phyloP scores from a whole-genome alignment of 2,113 vertebrate species.

The Choloepus hoffmanni region DNA sequence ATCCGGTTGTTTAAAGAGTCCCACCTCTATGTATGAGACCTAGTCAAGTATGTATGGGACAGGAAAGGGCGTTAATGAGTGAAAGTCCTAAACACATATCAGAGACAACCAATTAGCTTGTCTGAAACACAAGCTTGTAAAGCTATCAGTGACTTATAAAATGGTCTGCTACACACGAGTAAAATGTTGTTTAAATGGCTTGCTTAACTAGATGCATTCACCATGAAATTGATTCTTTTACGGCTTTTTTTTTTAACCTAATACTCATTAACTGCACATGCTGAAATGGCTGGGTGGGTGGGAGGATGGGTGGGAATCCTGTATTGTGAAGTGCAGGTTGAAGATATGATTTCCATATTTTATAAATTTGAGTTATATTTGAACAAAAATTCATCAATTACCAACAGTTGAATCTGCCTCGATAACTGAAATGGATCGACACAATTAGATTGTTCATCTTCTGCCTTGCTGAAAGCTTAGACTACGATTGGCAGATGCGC shows the following conservation, averaged over 20 bases:
- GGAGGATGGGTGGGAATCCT: conserved; percentile 60
- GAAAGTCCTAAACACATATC: conserved; percentile 90
- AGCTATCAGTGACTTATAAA: conserved; percentile 95
- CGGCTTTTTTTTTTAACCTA: conserved; percentile 84
- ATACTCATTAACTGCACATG: conserved; percentile 81
- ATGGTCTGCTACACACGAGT: conserved; percentile 91
- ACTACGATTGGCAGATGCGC: not conserved
- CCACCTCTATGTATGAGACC: conserved; percentile 38
- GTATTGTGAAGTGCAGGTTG: conserved; percentile 64
- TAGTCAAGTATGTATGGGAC: conserved; percentile 75
- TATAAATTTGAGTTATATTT: conserved; percentile 74
- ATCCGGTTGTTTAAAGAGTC: conserved; percentile 50
- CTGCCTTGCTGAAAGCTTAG: conserved; percentile 36
- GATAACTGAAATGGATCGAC: conserved; percentile 64
- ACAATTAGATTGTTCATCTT: conserved; percentile 35
- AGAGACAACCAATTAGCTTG: conserved; percentile 93
- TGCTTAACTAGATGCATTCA: conserved; percentile 92
- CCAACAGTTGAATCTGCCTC: conserved; percentile 63
- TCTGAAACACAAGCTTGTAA: conserved; percentile 94
- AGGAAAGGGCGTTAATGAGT: conserved; percentile 85
- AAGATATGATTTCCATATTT: conserved; percentile 73
- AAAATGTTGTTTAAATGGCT: conserved; percentile 90
- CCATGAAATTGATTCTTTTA: conserved; percentile 93
- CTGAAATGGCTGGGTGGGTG: conserved; percentile 70
- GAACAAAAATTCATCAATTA: conserved; percentile 73